These are phyloP conservation scores for Margaritifera margaritifera DNA, from an alignment of 2,888 invertebrate genomes.

Conservation along the genomic window DNA sequence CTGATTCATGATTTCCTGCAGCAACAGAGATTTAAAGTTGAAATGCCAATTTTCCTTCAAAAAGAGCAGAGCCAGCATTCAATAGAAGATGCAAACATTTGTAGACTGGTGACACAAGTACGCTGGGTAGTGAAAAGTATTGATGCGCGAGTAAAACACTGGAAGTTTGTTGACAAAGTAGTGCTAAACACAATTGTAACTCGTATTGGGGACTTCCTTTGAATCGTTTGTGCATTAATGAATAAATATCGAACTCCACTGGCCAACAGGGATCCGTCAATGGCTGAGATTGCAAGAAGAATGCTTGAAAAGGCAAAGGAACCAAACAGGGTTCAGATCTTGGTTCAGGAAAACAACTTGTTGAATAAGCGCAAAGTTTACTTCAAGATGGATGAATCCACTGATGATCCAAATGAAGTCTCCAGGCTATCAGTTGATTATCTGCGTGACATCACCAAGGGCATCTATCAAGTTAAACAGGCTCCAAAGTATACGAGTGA, in stretches of 20 bases:
- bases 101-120: conserved; percentile 12
- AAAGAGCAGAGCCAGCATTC: too few relatives aligned
- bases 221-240: conserved; percentile 3
- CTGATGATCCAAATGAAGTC: too few relatives aligned
- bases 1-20: conserved; percentile 10
- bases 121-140: conserved; percentile 15
- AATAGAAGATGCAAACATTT: conserved; percentile 13
- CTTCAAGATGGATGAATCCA: too few relatives aligned
- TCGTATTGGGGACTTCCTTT: conserved; percentile 9
- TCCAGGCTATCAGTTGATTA: too few relatives aligned
- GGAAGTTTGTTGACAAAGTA: conserved; percentile 6
- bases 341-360: conserved; percentile 4
- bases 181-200: conserved; percentile 2
- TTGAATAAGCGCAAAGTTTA: too few relatives aligned
- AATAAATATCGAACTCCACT: conserved; percentile 6
- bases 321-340: neutral
- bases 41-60: conserved; percentile 6
- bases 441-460: too few relatives aligned
- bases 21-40: neutral
- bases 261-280: neutral
- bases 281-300: neutral
- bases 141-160: conserved; percentile 15
- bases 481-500: too few relatives aligned
- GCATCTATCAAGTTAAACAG: too few relatives aligned
- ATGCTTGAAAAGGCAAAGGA: neutral